A percentile compares a stretch with the other conserved stretches of the same genome.
Evolutionary conservation across 2,888 invertebrate genomes (phyloP).

Genomic region (Petrolisthes manimaculis): DNA sequence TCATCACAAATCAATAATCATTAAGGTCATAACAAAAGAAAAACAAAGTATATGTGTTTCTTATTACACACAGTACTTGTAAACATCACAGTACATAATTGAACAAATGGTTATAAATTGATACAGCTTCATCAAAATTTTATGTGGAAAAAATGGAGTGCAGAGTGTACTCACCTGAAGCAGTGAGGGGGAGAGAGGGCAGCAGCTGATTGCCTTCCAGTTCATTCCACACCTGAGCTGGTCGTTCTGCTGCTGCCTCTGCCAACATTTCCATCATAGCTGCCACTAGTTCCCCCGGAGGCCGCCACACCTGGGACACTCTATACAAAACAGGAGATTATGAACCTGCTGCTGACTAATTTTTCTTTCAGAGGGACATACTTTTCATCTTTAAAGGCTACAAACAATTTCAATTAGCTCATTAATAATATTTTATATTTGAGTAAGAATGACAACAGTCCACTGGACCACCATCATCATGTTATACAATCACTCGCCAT

Average conservation of each 20-base stretch:
- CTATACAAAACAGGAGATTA: slow-evolving; percentile 13
- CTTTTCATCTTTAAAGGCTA: no score
- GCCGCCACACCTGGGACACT: slow-evolving; percentile 50
- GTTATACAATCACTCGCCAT: no score
- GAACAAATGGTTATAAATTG: no score
- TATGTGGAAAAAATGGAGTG: no score
- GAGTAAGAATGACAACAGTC: no score
- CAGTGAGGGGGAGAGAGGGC: slow-evolving; percentile 43
- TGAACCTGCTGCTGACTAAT: not conserved
- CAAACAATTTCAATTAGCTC: no score
- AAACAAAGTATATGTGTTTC: no score
- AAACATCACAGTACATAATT: no score
- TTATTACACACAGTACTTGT: not conserved
- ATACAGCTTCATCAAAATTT: no score
- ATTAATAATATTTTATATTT: no score
- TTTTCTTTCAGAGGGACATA: no score
- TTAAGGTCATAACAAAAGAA: not conserved
- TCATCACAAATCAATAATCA: not conserved
- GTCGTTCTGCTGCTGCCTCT: slow-evolving; percentile 35
- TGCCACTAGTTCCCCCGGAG: slow-evolving; percentile 39
- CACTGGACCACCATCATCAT: no score
- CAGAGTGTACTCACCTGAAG: slow-evolving; percentile 16
- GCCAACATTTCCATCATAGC: slow-evolving; percentile 50
- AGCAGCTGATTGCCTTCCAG: slow-evolving; percentile 54
- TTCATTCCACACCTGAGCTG: slow-evolving; percentile 45